Conservation (phyloP, 92 coral and sea anemone genomes). For the Isaurus tuberculatus region DNA sequence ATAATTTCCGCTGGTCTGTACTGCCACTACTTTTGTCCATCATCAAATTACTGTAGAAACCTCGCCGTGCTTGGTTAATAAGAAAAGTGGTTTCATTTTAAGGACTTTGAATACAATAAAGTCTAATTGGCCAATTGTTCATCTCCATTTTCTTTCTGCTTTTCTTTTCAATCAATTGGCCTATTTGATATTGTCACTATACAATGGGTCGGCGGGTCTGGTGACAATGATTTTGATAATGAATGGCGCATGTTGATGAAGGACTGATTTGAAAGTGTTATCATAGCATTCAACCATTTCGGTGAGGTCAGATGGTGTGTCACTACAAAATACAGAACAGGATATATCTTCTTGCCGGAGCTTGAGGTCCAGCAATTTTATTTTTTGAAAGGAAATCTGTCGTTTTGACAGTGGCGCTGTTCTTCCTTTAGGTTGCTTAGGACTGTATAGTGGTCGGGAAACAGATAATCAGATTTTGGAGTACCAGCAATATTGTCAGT, state of each 20-base stretch:
- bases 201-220: conserved; percentile 38
- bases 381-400: conserved; percentile 30
- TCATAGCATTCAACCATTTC: conserved; percentile 41
- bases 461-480: conserved; percentile 31
- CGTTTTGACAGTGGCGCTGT: too few relatives aligned
- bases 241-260: conserved; percentile 23
- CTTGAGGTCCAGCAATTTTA: conserved; percentile 21
- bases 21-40: conserved; percentile 34
- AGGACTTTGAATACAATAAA: conserved; percentile 28
- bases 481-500: conserved; percentile 26
- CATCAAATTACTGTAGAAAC: conserved; percentile 22
- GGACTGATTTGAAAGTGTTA: conserved; percentile 15
- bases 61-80: conserved; percentile 40
- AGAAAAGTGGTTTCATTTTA: conserved; percentile 31
- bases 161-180: conserved; percentile 46
- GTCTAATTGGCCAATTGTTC: conserved; percentile 1
- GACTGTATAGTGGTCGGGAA: conserved; percentile 51
- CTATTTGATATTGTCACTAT: conserved; percentile 21
- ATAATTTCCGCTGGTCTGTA: conserved; percentile 31
- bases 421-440: conserved; percentile 27
- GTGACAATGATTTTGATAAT: conserved; percentile 16
- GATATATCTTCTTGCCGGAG: conserved; percentile 27
- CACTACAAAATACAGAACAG: conserved; percentile 33
- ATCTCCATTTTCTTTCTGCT: conserved; percentile 44
- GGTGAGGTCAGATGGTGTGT: conserved; percentile 39